A percentile compares a stretch with the other conserved stretches of the same genome.
These are phyloP conservation scores for Maniola jurtina DNA, from an alignment of 1,140 invertebrate genomes.

Conservation along the genomic window DNA sequence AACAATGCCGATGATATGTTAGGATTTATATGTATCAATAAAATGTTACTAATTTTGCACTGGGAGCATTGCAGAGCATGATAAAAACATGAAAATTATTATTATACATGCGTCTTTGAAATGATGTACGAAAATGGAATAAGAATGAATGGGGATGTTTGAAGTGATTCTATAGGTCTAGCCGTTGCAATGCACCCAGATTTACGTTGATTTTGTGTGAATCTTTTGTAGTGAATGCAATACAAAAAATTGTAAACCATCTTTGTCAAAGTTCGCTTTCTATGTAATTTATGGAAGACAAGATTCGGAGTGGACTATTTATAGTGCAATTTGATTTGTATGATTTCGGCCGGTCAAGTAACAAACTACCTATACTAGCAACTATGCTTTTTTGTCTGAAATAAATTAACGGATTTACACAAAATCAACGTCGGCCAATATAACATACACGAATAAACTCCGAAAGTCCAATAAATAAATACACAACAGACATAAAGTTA, in stretches of 20 bases:
- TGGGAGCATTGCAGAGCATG: constrained; percentile 6
- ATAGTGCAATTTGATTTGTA: too few species aligned
- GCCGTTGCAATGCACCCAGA: background rate
- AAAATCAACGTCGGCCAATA: constrained; percentile 22
- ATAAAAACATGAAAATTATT: background rate
- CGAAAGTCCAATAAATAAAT: constrained; percentile 41
- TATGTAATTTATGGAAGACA: too few species aligned
- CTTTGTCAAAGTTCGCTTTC: too few species aligned
- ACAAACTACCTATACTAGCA: background rate
- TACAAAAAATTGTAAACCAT: background rate
- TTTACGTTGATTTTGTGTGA: constrained; percentile 8
- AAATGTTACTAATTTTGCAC: constrained; percentile 19
- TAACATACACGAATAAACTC: constrained; percentile 35
- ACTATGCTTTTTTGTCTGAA: background rate
- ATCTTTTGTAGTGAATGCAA: background rate
- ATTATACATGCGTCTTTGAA: too few species aligned
- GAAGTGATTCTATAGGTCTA: background rate
- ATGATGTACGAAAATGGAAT: too few species aligned
- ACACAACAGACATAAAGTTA: constrained; percentile 24
- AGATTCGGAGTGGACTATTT: too few species aligned
- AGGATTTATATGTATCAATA: constrained; percentile 47
- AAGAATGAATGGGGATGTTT: background rate
- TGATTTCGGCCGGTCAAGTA: background rate
- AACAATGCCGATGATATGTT: constrained; percentile 73
- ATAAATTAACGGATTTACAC: constrained; percentile 11